Evolutionary conservation across 2,888 invertebrate species (phyloP).

Genomic region (Tipula lateralis): DNA sequence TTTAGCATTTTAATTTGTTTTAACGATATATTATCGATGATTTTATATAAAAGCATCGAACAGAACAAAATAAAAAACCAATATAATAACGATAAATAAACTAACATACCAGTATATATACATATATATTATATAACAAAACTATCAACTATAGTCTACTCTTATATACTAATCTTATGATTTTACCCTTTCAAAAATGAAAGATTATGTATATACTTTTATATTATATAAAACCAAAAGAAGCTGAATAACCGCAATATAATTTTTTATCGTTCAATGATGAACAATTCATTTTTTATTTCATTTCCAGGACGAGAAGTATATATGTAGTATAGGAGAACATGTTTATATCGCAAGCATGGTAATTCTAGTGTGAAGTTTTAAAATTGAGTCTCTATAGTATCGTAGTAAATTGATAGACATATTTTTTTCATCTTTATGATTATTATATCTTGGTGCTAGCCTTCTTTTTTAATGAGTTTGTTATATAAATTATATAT

Average conservation of each 20-base stretch:
- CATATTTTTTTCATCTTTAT: slow-evolving; percentile 7
- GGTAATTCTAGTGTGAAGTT: slow-evolving; percentile 19
- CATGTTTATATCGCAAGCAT: neutral
- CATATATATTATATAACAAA: neutral
- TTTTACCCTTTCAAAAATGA: slow-evolving; percentile 1
- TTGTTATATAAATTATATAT: neutral
- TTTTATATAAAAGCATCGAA: neutral
- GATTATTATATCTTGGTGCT: neutral
- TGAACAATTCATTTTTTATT: slow-evolving; percentile 11
- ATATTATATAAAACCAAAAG: neutral
- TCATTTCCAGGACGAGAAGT: neutral
- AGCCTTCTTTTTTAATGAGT: neutral
- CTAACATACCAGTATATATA: neutral
- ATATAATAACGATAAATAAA: neutral
- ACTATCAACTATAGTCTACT: neutral
- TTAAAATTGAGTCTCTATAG: neutral
- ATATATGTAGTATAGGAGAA: neutral
- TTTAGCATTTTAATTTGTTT: neutral
- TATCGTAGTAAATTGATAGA: slow-evolving; percentile 1
- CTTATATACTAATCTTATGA: neutral
- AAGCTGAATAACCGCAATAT: slow-evolving; percentile 14
- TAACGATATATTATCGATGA: neutral
- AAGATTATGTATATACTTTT: neutral
- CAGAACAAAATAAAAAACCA: neutral
- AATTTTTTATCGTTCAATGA: slow-evolving; percentile 19